phyloP scores from a whole-genome alignment of 2,888 invertebrate genomes.

The Heliconius sara region DNA sequence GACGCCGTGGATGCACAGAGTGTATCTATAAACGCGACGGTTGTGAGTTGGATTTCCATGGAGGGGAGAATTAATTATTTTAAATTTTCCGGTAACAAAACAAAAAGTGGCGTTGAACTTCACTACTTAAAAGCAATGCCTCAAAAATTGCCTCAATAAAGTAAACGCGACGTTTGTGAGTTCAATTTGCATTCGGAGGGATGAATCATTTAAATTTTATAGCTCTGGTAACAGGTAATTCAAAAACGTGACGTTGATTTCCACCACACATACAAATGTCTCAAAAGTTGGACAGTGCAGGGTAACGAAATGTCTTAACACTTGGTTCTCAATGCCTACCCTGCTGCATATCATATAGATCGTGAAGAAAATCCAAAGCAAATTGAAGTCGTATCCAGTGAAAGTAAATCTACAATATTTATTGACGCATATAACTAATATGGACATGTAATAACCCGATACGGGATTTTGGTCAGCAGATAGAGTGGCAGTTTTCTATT shows the following conservation, averaged over 20 bases:
- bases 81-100: neutral
- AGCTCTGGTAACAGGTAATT: too few relatives aligned
- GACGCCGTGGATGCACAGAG: neutral
- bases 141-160: too few relatives aligned
- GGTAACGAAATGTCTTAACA: too few relatives aligned
- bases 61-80: neutral
- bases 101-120: neutral
- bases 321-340: too few relatives aligned
- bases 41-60: neutral
- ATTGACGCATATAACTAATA: constrained; percentile 57
- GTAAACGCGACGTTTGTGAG: too few relatives aligned
- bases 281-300: too few relatives aligned
- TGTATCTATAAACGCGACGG: neutral
- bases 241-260: too few relatives aligned
- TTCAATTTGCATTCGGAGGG: too few relatives aligned
- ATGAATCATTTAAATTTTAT: too few relatives aligned
- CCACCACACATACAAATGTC: too few relatives aligned
- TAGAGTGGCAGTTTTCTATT: constrained; percentile 51
- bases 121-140: too few relatives aligned
- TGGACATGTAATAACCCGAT: constrained; percentile 55
- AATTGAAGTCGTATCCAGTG: constrained; percentile 56
- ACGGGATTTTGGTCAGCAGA: constrained; percentile 44
- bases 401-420: constrained; percentile 38
- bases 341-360: too few relatives aligned
- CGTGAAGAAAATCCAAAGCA: neutral